Base-by-base conservation (phyloP, 2,113 vertebrate genomes). In the Formicarius rufipectus region DNA sequence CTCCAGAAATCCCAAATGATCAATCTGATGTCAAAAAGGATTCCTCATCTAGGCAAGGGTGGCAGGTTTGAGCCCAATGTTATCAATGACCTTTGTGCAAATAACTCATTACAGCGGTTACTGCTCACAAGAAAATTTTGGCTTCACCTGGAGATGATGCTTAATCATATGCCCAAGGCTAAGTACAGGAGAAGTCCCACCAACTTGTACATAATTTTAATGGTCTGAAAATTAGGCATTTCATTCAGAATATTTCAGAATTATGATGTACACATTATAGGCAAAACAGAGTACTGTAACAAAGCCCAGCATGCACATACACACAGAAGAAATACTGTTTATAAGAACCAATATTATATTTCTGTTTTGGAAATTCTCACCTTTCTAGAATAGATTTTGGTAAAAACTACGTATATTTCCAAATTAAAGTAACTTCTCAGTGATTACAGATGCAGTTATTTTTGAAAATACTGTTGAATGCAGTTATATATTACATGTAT, bases 401-500 rank as follows among this genome's bases (percentile, higher is more conserved):
- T 56, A 50, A 83, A 84, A 56, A 12, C 23, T 56, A 76, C 19
- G 15, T 23, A 74, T 35, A 87, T 59, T 96, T 94, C 58, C 68
- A 93, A 69, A 91, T 68, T 64, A 91, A 91, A 96, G 49, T 31
- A 91, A 58, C 50, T 94, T 81, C 56, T 88, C 78, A 73, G 66
- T 75, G 33, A 80, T 68, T 95, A 62, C 23, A 92, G n/a, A 93
- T 50, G 9, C 42, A 83, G 60, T 33, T 20, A 24, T 9, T 90
- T 84, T 86, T 9, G 62, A 69, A 93, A 37, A 71, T 44, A 77
- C 33, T 55, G 31, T 80, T 96, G 81, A 97, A 96, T 79, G 60
- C 91, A 77, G 71, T 84, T 93, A 83, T 37, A 60, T 72, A 84
- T 95, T 95, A 96, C 90, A 90, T 77, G 39, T 84, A 95, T 93